These are phyloP conservation scores for Amblyteles armatorius DNA, from an alignment of 2,888 invertebrate genomes.

Conservation along the genomic window DNA sequence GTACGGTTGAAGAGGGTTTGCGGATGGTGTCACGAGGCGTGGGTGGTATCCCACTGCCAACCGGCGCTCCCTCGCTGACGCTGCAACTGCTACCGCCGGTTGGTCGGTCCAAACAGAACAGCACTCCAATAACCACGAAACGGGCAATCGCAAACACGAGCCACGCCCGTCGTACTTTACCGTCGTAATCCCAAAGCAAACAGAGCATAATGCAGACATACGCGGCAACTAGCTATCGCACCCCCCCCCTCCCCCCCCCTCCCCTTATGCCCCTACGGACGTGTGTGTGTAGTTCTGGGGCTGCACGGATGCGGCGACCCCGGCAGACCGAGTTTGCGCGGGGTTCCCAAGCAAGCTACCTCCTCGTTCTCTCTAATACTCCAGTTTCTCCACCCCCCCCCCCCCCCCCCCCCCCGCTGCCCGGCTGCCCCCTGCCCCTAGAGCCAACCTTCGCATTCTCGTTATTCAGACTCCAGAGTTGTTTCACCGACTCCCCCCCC, in stretches of 20 bases:
- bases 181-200: conserved; percentile 80
- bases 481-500: background rate
- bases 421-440: background rate
- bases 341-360: conserved; percentile 9
- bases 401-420: background rate
- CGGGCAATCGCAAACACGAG: conserved; percentile 79
- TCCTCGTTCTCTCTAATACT: background rate
- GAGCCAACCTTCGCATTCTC: conserved; percentile 12
- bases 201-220: conserved; percentile 81
- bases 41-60: conserved; percentile 18
- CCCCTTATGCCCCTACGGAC: background rate
- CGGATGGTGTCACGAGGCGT: conserved; percentile 23
- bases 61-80: conserved; percentile 21
- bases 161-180: conserved; percentile 78
- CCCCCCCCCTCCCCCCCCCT: background rate
- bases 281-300: conserved; percentile 13
- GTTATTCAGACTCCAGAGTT: conserved; percentile 25
- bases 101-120: conserved; percentile 70
- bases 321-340: conserved; percentile 21
- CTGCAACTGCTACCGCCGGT: conserved; percentile 37
- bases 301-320: conserved; percentile 32
- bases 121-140: conserved; percentile 79
- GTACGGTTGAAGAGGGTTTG: conserved; percentile 11
- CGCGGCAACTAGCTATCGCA: conserved; percentile 72
- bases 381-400: background rate